Percentiles rank a stretch among this genome's conserved stretches.
These are phyloP conservation scores for Hecatera dysodea DNA, from an alignment of 2,888 invertebrate genomes.

Conservation along the genomic window DNA sequence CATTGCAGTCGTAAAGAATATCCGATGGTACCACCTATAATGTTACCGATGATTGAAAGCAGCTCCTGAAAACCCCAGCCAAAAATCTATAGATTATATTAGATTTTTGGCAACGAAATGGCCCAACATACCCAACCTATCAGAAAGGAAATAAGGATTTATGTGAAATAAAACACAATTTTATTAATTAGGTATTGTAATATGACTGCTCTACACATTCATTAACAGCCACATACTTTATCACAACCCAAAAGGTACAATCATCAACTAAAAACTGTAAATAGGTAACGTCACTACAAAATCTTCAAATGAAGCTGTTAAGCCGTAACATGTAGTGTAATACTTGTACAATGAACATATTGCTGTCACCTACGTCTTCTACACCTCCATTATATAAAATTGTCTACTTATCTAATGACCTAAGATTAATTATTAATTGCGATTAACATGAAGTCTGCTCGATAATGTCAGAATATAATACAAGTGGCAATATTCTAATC, in stretches of 20 bases:
- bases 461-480: constrained; percentile 82
- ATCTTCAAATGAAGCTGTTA: constrained; percentile 68
- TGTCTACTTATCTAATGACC: constrained; percentile 80
- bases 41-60: neutral
- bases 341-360: constrained; percentile 58
- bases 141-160: neutral
- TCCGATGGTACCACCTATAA: neutral
- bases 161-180: constrained; percentile 60
- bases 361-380: constrained; percentile 74
- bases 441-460: constrained; percentile 82
- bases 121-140: too few relatives aligned
- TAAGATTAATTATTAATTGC: constrained; percentile 73
- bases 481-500: constrained; percentile 83
- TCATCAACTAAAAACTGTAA: constrained; percentile 59
- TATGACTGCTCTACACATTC: constrained; percentile 78
- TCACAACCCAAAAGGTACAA: constrained; percentile 83
- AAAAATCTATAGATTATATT: too few relatives aligned
- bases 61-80: neutral
- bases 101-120: too few relatives aligned
- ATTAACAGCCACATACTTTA: constrained; percentile 80
- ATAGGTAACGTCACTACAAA: constrained; percentile 65
- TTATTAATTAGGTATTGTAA: constrained; percentile 71
- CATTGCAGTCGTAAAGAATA: neutral
- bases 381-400: constrained; percentile 83
- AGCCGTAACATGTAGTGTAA: constrained; percentile 71